Percentiles rank a stretch among this genome's conserved stretches.
phyloP scores from a whole-genome alignment of 2,888 invertebrate species.

The Hirtodrosophila alboralis region DNA sequence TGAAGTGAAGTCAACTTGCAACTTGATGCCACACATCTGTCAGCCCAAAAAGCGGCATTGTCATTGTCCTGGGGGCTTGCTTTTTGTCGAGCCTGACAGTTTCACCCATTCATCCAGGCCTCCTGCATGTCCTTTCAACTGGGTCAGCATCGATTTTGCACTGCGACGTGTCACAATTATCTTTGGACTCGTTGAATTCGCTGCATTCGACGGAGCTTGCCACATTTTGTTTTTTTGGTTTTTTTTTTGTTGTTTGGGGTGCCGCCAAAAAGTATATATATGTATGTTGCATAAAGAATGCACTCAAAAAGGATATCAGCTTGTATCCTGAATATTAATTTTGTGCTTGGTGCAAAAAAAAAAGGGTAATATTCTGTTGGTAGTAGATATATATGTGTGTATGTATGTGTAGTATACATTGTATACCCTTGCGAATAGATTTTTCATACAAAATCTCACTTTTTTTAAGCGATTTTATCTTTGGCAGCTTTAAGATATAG shows the following conservation, averaged over 20 bases:
- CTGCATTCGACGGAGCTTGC: too few species aligned
- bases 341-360: constrained; percentile 29
- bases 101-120: constrained; percentile 8
- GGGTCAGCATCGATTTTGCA: constrained; percentile 79
- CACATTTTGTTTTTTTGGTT: too few species aligned
- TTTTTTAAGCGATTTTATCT: too few species aligned
- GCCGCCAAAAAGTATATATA: constrained; percentile 30
- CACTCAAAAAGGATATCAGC: constrained; percentile 39
- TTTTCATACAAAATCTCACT: too few species aligned
- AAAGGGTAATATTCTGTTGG: too few species aligned
- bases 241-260: too few species aligned
- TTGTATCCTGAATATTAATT: constrained; percentile 67
- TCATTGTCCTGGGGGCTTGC: constrained; percentile 37
- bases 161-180: constrained; percentile 75
- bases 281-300: too few species aligned
- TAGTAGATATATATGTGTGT: too few species aligned
- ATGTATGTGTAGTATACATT: too few species aligned
- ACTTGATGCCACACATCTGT: constrained; percentile 72
- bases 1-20: constrained; percentile 63
- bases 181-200: constrained; percentile 37
- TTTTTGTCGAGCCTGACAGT: constrained; percentile 5
- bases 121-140: constrained; percentile 57
- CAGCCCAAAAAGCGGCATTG: constrained; percentile 37
- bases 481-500: too few species aligned
- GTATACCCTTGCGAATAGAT: too few species aligned